Evolutionary conservation across 2,113 vertebrate species (phyloP), one percentile per base, ranked within the genome.

Genomic region (Corvus hawaiiensis): DNA sequence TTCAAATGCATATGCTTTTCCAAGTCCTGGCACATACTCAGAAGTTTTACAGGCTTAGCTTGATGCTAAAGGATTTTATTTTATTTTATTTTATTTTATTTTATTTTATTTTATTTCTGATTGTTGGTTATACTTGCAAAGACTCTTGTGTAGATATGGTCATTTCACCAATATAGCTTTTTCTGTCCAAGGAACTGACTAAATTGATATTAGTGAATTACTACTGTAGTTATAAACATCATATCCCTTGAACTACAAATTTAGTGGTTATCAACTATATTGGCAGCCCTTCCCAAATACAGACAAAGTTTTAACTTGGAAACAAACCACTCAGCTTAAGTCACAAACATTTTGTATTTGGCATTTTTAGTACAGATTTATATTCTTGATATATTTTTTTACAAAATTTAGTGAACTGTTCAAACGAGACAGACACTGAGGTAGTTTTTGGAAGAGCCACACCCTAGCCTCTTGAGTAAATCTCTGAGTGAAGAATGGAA

Each of bases 1-100:
- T 84, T 93, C 64, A 94, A 74, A 91, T 49, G 46, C n/a, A 84
- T 39, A 75, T n/a, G 43, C 16, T 90, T 90, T 95, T 75, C 75
- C 18, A 9, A 74, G 75, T 16, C 37, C 41, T 80, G 28, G 13
- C 35, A 52, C 21, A 59, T n/a, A 64, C 16, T 82, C 66, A 75
- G 73, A 84, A 95, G 49, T 84, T 93, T 32, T 64, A 30, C 51
- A 54, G 61, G 32, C 54, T 54, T 28, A 85, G n/a, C 24, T 87
- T 46, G 37, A 68, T 23, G 9, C 19, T 24, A 56, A 67, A 11
- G 21, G 13, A 69, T 46, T 37, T 9, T n/a, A 51, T 10, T 71
- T 11, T 72, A 56, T 64, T 64, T 35, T 28, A 44, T 44, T 78
- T n/a, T 17, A 8, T 51, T 44, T 51, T 17, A 16, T 32, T 43